phyloP scores from a whole-genome alignment of 2,888 invertebrate species.

The Elegia similella region DNA sequence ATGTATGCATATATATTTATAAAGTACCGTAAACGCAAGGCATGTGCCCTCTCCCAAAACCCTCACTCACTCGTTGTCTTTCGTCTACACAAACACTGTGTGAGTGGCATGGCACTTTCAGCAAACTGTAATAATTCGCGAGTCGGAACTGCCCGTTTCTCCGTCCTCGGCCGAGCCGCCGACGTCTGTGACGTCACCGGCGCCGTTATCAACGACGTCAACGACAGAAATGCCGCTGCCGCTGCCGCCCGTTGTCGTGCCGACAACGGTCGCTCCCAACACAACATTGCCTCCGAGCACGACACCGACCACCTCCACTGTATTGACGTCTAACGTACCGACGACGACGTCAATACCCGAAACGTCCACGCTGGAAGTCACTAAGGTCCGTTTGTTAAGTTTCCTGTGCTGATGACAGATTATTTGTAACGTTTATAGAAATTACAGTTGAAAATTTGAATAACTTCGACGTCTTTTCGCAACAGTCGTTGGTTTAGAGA shows the following conservation, averaged over 20 bases:
- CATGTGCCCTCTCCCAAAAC: constrained; percentile 3
- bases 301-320: constrained; percentile 34
- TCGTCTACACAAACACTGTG: constrained; percentile 63
- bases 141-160: constrained; percentile 61
- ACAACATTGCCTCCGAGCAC: constrained; percentile 23
- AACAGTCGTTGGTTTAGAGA: too few relatives aligned
- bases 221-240: constrained; percentile 35
- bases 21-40: background rate
- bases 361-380: constrained; percentile 60
- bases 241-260: constrained; percentile 24
- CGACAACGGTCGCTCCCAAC: constrained; percentile 16
- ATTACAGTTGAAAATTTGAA: too few relatives aligned
- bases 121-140: constrained; percentile 77
- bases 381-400: constrained; percentile 52
- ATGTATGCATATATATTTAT: constrained; percentile 19
- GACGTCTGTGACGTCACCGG: constrained; percentile 42
- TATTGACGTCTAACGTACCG: constrained; percentile 39
- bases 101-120: constrained; percentile 81
- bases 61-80: constrained; percentile 45
- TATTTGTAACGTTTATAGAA: too few relatives aligned
- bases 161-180: constrained; percentile 43
- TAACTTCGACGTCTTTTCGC: too few relatives aligned
- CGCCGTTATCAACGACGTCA: constrained; percentile 41
- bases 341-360: constrained; percentile 55
- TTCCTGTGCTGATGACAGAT: too few relatives aligned